Evolutionary conservation across 2,113 vertebrate species (phyloP), one percentile per base, ranked within the genome.

Genomic region (Rousettus leschenaultii): DNA sequence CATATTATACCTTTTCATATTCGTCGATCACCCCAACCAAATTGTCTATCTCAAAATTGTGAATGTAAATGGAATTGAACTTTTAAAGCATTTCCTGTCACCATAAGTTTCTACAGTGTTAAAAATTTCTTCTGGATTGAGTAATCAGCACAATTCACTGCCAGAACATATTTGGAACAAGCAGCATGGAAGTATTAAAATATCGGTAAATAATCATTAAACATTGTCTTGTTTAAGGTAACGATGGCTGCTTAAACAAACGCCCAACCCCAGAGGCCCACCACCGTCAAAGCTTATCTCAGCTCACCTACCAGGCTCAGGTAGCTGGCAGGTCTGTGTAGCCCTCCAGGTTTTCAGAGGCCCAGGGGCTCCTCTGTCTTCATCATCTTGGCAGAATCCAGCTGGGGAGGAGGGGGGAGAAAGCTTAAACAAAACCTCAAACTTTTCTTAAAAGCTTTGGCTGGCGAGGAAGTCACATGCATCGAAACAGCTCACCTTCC

Each of bases 351-450:
- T 35, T 28, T 19, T 51, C 6, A 13, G 65, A n/a, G 45, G 45
- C 35, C n/a, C 21, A 5, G 3, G 2, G 48, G 48, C 48, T 14
- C 48, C 48, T 48, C 48, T 24, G 48, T 24, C 6, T 28, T 55
- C 45, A 2, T 38, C 16, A 5, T 51, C 55, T 15, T 35, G 22
- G 35, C 21, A 43, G 80, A 45, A 21, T 26, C 15, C 21, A 55
- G 21, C 19, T 5, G 28, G 71, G n/a, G 15, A 2, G 6, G n/a
- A 45, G 15, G 8, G 21, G 63, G 7, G 14, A 4, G 13, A 18
- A 19, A 0, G 3, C 7, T 40, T 16, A 7, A 48, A 7, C 21
- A 51, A 48, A 51, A 19, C 33, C 19, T 6, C 38, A 2, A 2
- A 16, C 59, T 15, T 6, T 14, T n/a, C 22, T 83, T 19, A 15